phyloP scores from a whole-genome alignment of 2,888 invertebrate species.

The Athalia rosae region DNA sequence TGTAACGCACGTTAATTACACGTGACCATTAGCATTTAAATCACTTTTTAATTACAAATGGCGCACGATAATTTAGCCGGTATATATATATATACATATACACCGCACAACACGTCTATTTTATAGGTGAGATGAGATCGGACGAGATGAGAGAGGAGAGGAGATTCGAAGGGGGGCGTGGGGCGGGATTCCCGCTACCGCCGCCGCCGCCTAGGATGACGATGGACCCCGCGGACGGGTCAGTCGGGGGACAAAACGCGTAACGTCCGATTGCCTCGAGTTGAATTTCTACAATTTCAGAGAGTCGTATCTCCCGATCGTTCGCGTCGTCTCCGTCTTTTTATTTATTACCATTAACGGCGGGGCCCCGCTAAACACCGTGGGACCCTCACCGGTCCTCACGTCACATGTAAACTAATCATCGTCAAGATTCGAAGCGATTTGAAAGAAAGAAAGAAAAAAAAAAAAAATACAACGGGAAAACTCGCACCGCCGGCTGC shows the following conservation, averaged over 20 bases:
- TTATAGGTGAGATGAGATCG: neutral
- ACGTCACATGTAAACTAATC: neutral
- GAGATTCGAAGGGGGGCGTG: neutral
- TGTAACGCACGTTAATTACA: constrained; percentile 62
- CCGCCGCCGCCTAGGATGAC: neutral
- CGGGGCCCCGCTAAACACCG: constrained; percentile 30
- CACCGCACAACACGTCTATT: neutral
- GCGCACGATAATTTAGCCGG: constrained; percentile 49
- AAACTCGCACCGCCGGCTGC: too few relatives aligned
- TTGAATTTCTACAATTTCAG: neutral
- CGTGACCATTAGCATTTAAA: constrained; percentile 65
- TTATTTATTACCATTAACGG: constrained; percentile 28
- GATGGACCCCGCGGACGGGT: neutral
- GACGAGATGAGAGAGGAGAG: too few relatives aligned
- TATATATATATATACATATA: too few relatives aligned
- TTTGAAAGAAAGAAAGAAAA: too few relatives aligned
- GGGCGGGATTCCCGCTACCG: constrained; percentile 27
- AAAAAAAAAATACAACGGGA: neutral
- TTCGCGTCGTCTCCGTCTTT: constrained; percentile 28
- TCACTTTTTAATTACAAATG: constrained; percentile 66
- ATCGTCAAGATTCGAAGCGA: neutral
- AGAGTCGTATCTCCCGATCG: neutral
- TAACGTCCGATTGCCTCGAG: neutral
- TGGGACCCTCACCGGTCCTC: constrained; percentile 11
- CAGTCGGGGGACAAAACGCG: neutral